Base-by-base conservation (phyloP, 2,888 invertebrate genomes). In the Octonoba sinensis region DNA sequence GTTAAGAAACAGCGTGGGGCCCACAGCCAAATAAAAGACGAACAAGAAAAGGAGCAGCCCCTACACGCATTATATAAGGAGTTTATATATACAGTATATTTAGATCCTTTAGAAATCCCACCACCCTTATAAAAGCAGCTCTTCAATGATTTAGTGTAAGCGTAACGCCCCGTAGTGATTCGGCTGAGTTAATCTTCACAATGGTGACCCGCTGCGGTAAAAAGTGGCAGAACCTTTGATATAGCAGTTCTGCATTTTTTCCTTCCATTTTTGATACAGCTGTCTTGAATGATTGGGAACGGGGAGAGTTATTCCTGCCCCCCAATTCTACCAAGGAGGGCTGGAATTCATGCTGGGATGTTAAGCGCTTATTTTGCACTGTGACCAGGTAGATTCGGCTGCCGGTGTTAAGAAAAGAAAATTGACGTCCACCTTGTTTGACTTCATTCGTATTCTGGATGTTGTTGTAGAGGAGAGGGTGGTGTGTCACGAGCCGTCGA, bases 361-460 rank as follows among this genome's bases (percentile, higher is more conserved):
- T 47, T 77, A 77, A 77, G 77, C 77, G 77, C 70, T 77, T 77
- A 77, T 77, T 77, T 77, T 77, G 69, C 70, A 77, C 73, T 65
- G 46, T 56, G 56, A 36, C 73, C 57, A 73, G 73, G 73, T 73
- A 64, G 54, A 46, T 65, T 72, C 18, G 12, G 24, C 57, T 65
- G 73, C 73, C 18, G 73, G 73, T 73, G 73, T 73, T 73, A 65
- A 64, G 72, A 72, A 27, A 56, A 51, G 56, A 65, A 51, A n/a
- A 56, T 44, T 65, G 65, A 73, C 64, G 44, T 65, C 36, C 65
- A 24, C 18, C 46, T 46, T 59, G 44, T 65, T 65, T 65, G 56
- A 73, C 65, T 64, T 56, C 64, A 56, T 73, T 73, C 56, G 20
- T 15, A 44, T 16, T n/a, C 62, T 44, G 36, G 11, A 36, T 36